Evolutionary conservation across 64 coral and sea anemone species (phyloP).

Genomic region (Stichodactyla helianthus): DNA sequence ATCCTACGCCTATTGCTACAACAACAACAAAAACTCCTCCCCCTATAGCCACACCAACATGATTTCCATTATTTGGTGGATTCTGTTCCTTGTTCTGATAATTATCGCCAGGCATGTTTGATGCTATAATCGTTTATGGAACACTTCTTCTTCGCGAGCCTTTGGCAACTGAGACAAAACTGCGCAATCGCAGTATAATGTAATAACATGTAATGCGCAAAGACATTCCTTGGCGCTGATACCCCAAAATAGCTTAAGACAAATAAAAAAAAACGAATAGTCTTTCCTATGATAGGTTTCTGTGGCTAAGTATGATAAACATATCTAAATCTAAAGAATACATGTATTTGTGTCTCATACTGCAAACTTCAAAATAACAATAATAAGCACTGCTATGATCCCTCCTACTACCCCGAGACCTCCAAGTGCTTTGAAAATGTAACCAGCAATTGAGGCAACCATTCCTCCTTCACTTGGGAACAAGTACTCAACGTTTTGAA

Average conservation of each 20-base stretch:
- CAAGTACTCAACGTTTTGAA: too few relatives aligned
- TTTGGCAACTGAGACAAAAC: neutral
- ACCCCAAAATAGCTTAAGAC: too few relatives aligned
- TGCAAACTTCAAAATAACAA: too few relatives aligned
- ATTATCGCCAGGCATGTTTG: conserved; percentile 8
- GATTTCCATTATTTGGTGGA: neutral
- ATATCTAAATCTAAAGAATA: too few relatives aligned
- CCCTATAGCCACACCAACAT: neutral
- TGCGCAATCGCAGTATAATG: neutral
- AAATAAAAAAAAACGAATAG: too few relatives aligned
- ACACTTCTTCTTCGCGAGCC: neutral
- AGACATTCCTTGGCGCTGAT: neutral
- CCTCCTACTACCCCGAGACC: neutral
- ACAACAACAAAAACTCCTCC: neutral
- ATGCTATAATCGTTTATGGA: neutral
- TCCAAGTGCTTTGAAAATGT: neutral
- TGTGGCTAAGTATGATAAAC: too few relatives aligned
- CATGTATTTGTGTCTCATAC: too few relatives aligned
- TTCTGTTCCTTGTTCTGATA: neutral
- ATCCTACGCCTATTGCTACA: neutral
- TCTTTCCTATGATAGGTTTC: too few relatives aligned
- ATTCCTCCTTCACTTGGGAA: neutral
- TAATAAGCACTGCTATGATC: too few relatives aligned
- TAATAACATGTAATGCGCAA: neutral
- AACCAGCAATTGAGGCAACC: neutral